phyloP scores from a whole-genome alignment of 2,113 vertebrate genomes.

The Aviceda subcristata region DNA sequence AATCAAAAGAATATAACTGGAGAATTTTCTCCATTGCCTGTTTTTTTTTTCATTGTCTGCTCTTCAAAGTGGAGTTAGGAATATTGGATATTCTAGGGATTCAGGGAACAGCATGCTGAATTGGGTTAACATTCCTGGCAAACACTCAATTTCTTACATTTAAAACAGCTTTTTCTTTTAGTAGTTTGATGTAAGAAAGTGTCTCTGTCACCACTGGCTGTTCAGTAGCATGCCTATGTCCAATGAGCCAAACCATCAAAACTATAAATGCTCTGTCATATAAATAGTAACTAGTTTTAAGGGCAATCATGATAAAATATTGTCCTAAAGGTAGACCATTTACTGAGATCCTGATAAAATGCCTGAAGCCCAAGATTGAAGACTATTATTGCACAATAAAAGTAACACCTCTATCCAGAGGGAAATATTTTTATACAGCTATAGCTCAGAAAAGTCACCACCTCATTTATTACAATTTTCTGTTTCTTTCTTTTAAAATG shows the following conservation, averaged over 20 bases:
- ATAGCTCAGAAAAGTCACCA: slow-evolving; percentile 26
- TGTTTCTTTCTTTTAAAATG: slow-evolving; percentile 17
- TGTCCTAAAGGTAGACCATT: slow-evolving; percentile 32
- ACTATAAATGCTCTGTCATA: slow-evolving; percentile 19
- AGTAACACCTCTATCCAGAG: slow-evolving; percentile 39
- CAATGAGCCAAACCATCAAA: slow-evolving; percentile 31
- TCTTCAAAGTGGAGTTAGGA: neutral
- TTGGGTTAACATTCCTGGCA: neutral
- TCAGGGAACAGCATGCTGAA: neutral
- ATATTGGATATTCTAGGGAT: neutral
- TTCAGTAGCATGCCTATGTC: neutral
- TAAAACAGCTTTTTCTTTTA: neutral
- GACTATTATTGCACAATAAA: slow-evolving; percentile 36
- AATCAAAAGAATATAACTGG: neutral
- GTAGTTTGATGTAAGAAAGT: neutral
- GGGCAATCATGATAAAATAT: slow-evolving; percentile 50
- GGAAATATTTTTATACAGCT: slow-evolving; percentile 37
- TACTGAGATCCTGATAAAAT: slow-evolving; percentile 35
- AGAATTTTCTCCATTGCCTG: neutral
- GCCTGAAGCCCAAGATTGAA: slow-evolving; percentile 20
- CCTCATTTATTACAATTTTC: slow-evolving; percentile 35
- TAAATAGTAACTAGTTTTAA: slow-evolving; percentile 58
- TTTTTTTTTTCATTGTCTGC: neutral
- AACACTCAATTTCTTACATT: neutral
- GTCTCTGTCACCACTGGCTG: neutral